Conservation (phyloP, 2,797 vertebrate genomes). For the Atherinosoma microstoma region DNA sequence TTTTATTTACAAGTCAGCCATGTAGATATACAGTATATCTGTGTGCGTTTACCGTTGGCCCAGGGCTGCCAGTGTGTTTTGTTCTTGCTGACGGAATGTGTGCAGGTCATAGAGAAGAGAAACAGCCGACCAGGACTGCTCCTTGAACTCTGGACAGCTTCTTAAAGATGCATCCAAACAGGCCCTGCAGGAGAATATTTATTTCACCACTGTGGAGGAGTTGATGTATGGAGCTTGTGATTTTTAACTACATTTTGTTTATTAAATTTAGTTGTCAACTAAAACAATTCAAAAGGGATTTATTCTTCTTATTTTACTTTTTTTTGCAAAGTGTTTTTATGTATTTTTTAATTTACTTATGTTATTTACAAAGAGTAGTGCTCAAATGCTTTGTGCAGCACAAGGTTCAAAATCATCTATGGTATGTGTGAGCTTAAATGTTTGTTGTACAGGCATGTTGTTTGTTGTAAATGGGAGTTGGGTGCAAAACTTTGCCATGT, state of each 20-base stretch:
- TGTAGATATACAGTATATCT: neutral
- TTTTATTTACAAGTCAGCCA: neutral
- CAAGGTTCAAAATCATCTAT: too few species aligned
- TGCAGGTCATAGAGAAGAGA: constrained; percentile 68
- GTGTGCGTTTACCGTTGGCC: constrained; percentile 59
- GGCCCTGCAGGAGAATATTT: constrained; percentile 32
- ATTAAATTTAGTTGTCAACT: too few species aligned
- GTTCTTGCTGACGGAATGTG: constrained; percentile 64
- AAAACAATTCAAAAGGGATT: too few species aligned
- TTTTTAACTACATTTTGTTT: neutral
- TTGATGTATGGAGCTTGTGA: neutral
- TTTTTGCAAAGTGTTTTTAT: too few species aligned
- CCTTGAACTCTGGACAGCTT: constrained; percentile 18
- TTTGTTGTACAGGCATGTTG: too few species aligned
- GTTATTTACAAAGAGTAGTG: too few species aligned
- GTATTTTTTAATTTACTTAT: too few species aligned
- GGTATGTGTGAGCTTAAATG: too few species aligned
- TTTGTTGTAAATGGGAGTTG: too few species aligned
- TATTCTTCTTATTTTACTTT: too few species aligned
- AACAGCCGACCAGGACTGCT: constrained; percentile 71
- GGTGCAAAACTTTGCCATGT: too few species aligned
- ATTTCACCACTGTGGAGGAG: neutral
- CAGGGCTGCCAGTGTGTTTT: constrained; percentile 55
- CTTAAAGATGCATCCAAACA: constrained; percentile 14
- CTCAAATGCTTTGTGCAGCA: too few species aligned